Conservation (phyloP, 2,888 invertebrate genomes). For the Neoaliturus tenellus region DNA sequence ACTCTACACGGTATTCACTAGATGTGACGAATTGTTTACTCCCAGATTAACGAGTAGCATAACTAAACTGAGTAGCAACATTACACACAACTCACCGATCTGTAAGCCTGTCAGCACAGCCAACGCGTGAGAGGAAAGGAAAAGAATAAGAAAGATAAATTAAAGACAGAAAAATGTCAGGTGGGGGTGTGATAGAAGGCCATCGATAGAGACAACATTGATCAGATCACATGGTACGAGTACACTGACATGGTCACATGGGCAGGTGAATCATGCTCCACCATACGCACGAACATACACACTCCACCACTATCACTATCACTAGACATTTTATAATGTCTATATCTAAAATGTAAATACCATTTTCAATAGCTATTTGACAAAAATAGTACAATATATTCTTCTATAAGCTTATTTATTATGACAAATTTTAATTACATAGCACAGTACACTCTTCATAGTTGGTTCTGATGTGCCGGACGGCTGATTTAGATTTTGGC, state of each 20-base stretch:
- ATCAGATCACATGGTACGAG: constrained; percentile 55
- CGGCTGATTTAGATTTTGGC: too few relatives aligned
- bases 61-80: constrained; percentile 24
- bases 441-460: too few relatives aligned
- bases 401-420: too few relatives aligned
- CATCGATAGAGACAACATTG: constrained; percentile 57
- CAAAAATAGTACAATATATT: too few relatives aligned
- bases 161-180: constrained; percentile 68
- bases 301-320: not conserved
- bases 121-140: constrained; percentile 68
- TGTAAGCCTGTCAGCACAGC: constrained; percentile 71
- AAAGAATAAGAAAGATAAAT: constrained; percentile 66
- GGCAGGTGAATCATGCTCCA: constrained; percentile 11
- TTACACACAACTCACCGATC: constrained; percentile 71
- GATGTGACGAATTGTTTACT: too few relatives aligned
- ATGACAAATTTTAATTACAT: too few relatives aligned
- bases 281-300: constrained; percentile 3
- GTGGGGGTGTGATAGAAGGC: constrained; percentile 63
- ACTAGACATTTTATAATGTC: too few relatives aligned
- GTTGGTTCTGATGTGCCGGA: too few relatives aligned
- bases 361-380: too few relatives aligned
- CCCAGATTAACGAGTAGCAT: too few relatives aligned
- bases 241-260: constrained; percentile 2
- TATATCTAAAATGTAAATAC: too few relatives aligned
- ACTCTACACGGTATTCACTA: too few relatives aligned